Evolutionary conservation across 1,140 invertebrate genomes (phyloP).

Genomic region (Drosophila repleta): DNA sequence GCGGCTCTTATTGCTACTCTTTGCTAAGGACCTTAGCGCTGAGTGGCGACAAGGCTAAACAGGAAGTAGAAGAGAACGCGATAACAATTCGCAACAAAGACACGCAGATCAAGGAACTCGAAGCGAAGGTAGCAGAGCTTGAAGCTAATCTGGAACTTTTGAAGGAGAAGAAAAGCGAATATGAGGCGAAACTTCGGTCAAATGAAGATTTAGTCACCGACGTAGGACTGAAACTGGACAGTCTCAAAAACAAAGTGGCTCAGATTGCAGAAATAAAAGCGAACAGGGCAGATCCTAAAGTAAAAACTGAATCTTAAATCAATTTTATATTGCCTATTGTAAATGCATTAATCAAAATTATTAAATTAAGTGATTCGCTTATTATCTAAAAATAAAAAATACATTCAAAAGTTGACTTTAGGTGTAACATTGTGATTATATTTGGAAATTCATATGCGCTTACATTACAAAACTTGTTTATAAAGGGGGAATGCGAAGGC

Average conservation of each 20-base stretch:
- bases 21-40: background rate
- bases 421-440: slow-evolving; percentile 53
- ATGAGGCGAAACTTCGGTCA: background rate
- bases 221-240: slow-evolving; percentile 4
- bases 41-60: background rate
- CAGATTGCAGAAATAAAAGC: slow-evolving; percentile 9
- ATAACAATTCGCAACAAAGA: background rate
- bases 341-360: background rate
- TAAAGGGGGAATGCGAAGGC: slow-evolving; percentile 43
- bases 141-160: background rate
- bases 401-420: background rate
- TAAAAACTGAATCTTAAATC: too few species aligned
- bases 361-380: too few species aligned
- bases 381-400: background rate
- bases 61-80: background rate
- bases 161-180: background rate
- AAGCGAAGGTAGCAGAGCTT: slow-evolving; percentile 5
- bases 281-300: background rate
- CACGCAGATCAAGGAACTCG: slow-evolving; percentile 3
- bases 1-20: slow-evolving; percentile 3
- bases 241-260: slow-evolving; percentile 8
- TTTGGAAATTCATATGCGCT: slow-evolving; percentile 47
- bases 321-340: too few species aligned
- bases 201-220: slow-evolving; percentile 6
- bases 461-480: slow-evolving; percentile 62